Evolutionary conservation across 2,888 invertebrate genomes (phyloP).

Genomic region (Cabera pusaria): DNA sequence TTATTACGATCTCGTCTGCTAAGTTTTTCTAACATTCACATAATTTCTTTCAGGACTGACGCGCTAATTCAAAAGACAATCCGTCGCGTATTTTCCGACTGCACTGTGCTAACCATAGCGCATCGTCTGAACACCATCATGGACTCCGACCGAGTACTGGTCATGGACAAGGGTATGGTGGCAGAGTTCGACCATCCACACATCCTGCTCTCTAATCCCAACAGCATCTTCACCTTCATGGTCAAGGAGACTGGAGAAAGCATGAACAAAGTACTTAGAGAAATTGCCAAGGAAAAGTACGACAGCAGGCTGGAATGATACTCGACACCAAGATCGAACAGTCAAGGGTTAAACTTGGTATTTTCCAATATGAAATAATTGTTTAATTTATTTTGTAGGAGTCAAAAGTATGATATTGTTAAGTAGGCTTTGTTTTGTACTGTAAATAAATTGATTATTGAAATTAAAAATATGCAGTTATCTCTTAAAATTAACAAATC

Average conservation of each 20-base stretch:
- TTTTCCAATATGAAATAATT: no score
- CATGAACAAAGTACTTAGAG: slow-evolving; percentile 56
- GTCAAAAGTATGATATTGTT: slow-evolving; percentile 2
- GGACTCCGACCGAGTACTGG: slow-evolving; percentile 91
- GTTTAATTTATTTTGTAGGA: no score
- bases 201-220: slow-evolving; percentile 81
- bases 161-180: slow-evolving; percentile 91
- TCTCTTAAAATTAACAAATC: no score
- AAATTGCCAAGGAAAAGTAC: slow-evolving; percentile 64
- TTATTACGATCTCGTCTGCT: no score
- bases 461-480: no score
- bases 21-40: no score
- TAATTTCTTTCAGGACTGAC: slow-evolving; percentile 83
- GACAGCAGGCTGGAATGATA: slow-evolving; percentile 32
- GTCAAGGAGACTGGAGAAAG: slow-evolving; percentile 86
- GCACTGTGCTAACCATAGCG: slow-evolving; percentile 92
- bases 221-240: slow-evolving; percentile 86
- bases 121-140: slow-evolving; percentile 93
- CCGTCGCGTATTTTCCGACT: slow-evolving; percentile 85
- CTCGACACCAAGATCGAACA: no score
- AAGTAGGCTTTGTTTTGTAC: slow-evolving; percentile 1
- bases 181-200: slow-evolving; percentile 88
- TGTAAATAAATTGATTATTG: neutral
- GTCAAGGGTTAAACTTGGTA: no score
- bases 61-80: slow-evolving; percentile 92